Percentiles rank a stretch among this genome's conserved stretches.
Conservation (phyloP, 2,888 invertebrate genomes). For the Platycheirus rosarum region DNA sequence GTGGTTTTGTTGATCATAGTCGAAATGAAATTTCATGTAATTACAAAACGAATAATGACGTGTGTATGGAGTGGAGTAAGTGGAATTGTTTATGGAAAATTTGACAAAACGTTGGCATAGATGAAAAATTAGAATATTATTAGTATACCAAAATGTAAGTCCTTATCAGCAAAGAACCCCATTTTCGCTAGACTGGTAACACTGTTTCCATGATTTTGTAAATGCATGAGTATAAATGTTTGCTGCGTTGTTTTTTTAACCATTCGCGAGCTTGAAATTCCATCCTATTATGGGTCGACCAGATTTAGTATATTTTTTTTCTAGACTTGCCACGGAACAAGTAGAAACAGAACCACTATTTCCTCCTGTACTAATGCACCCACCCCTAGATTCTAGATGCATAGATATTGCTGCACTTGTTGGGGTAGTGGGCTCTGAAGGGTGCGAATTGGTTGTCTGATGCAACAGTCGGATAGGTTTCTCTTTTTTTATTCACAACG, state of each 20-base stretch:
- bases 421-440: constrained; percentile 8
- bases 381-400: background rate
- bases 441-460: constrained; percentile 46
- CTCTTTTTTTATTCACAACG: constrained; percentile 27
- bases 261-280: constrained; percentile 53
- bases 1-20: no score
- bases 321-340: constrained; percentile 56
- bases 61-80: no score
- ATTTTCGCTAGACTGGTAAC: background rate
- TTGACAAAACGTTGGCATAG: no score
- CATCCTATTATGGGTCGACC: constrained; percentile 63
- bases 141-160: no score
- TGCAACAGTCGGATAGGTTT: constrained; percentile 56
- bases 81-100: no score
- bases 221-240: constrained; percentile 21
- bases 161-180: no score
- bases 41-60: no score
- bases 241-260: constrained; percentile 18
- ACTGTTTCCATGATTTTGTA: background rate
- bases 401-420: background rate
- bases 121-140: no score
- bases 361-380: background rate
- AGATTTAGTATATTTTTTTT: constrained; percentile 51
- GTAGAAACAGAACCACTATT: constrained; percentile 55
- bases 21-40: no score